phyloP scores from a whole-genome alignment of 2,888 invertebrate species.

The Tetrapedia diversipes region DNA sequence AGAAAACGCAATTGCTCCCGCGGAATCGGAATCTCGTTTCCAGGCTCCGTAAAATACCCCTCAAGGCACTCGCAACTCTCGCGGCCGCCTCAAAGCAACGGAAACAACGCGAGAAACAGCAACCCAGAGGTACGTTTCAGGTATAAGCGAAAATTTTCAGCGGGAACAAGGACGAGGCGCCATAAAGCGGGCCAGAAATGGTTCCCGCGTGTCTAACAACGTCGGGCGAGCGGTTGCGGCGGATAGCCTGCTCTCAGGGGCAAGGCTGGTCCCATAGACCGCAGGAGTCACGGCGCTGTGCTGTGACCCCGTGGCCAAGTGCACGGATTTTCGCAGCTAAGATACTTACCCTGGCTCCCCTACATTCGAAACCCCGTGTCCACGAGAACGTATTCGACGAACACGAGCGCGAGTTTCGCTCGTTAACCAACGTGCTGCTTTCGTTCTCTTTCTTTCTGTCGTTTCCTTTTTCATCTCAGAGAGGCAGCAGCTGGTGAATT shows the following conservation, averaged over 20 bases:
- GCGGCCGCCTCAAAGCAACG: not conserved
- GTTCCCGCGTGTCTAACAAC: not conserved
- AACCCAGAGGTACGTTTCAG: not conserved
- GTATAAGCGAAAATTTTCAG: not conserved
- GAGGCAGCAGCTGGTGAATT: conserved; percentile 22
- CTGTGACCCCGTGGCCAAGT: conserved; percentile 48
- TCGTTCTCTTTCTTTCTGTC: conserved; percentile 32
- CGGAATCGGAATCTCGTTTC: not conserved
- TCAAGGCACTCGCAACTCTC: no score
- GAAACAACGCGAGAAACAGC: not conserved
- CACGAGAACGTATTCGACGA: conserved; percentile 35
- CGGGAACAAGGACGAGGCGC: not conserved
- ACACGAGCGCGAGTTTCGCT: conserved; percentile 24
- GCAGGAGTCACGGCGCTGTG: conserved; percentile 7
- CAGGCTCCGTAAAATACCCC: not conserved
- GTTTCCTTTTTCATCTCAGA: no score
- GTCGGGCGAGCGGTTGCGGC: not conserved
- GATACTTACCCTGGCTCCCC: conserved; percentile 25
- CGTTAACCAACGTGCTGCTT: conserved; percentile 36
- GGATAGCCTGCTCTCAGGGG: not conserved
- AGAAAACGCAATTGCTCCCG: not conserved
- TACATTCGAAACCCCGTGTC: conserved; percentile 8
- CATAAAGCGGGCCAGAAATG: not conserved
- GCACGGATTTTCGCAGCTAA: conserved; percentile 39
- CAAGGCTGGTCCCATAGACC: conserved; percentile 2